Base-by-base conservation (phyloP, 2,888 invertebrate species). In the Drosophila subquinaria region DNA sequence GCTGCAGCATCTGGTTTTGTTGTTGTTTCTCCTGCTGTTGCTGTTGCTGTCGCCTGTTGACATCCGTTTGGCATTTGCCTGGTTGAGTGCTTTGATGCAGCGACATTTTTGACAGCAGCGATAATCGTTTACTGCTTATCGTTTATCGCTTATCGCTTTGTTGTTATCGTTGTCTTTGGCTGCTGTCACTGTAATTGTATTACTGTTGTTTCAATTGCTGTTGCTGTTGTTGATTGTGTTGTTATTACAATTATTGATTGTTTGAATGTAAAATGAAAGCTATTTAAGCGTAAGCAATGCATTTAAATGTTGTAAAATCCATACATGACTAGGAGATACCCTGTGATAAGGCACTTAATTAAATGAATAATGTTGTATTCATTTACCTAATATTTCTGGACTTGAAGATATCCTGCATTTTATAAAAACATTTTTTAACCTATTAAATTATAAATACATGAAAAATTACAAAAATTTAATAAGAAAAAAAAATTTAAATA, bases 91-190 rank as follows among this genome's bases (percentile, higher is more conserved):
- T 59, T 56, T 36, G 69, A 60, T 63, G 69, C 64, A 65, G 48
- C 74, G 60, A 65, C 79, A 81, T 81, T 61, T 53, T 66, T 23
- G 50, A 60, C 20, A 33, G 61, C 52, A 35, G 61, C 63, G 64
- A 65, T 68, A 68, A 72, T 61, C 67, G 63, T 30, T 53, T 40
- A 42, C 35, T 30, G 69, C 30, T 69, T 61, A 60, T 45, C 62
- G 53, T 45, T 69, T 61, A 60, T 45, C 45, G 47, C 40, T 42
- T 35, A 17, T 35, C 17, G 27, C 40, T 57, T 64, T 53, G 36
- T 52, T 45, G n/a, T 27, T 33, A 62, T 50, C 52, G 52, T n/a
- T 36, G 30, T 30, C 15, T 50, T 45, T 4, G 20, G 20, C 45
- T 57, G 23, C 10, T 48, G 13, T 27, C 40, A 53, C 47, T 68